Base-by-base conservation (phyloP, 2,797 vertebrate species). In the Chelmon rostratus region DNA sequence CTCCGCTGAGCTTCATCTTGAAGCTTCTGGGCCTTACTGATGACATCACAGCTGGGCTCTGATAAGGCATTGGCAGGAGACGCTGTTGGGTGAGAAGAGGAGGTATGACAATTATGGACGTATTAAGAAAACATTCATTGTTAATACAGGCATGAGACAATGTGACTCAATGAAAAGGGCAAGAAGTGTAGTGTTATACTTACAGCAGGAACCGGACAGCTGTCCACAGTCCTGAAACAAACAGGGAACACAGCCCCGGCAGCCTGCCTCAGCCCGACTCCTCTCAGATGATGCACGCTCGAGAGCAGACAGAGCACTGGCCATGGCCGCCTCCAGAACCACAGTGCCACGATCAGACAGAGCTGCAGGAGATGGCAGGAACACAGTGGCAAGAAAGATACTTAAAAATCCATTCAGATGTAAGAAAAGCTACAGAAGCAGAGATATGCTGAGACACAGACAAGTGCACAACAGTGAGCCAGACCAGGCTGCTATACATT, bases 271-370 rank as follows among this genome's bases (percentile, higher is more conserved):
- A 10, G 91, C 93, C 42, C 70, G 94, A 59, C 93, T 93, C 63
- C 95, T 95, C 78, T 97, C 96, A 0, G 93, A 94, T 1, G 92
- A 88, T 0, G 95, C 96, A 1, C 56, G 87, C 12, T 97, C 96
- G 3, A 98, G 86, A 0, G 96, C 92, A 62, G 96, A 95, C 69
- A 96, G 88, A 0, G 97, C 97, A 0, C 93, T 96, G 31, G 95
- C 94, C 94, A 97, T 93, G 0, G 97, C 97, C 0, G 96, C 96
- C 91, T 98, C 97, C 68, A 99, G 81, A 50, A 97, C 97, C 86
- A 97, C 93, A 0, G 98, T 99, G 15, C 98, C 98, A 1, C 96
- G 95, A 77, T 95, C 96, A 0, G 97, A 98, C 72, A 99, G 91
- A 0, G 95, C 98, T 99, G 93, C 47, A 68, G 25, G 49, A 40